phyloP scores from a whole-genome alignment of 2,888 invertebrate species.

The Brachyptera risi region DNA sequence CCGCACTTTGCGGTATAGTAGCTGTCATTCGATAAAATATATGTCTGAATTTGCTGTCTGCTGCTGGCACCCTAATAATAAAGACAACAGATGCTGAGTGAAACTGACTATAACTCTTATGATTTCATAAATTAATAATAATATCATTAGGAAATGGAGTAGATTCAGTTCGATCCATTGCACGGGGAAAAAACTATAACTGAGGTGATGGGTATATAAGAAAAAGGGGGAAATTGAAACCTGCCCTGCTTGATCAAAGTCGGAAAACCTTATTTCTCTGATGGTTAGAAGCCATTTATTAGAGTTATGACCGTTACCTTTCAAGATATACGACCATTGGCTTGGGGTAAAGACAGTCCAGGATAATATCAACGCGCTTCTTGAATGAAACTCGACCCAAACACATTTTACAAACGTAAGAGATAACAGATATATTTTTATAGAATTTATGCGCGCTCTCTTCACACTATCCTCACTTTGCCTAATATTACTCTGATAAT shows the following conservation, averaged over 20 bases:
- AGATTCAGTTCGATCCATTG: background rate
- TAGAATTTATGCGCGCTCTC: no score
- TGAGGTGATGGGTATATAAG: background rate
- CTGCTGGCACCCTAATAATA: conserved; percentile 28
- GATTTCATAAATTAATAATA: conserved; percentile 35
- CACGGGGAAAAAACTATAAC: background rate
- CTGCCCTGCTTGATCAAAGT: conserved; percentile 13
- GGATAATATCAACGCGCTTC: no score
- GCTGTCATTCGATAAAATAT: conserved; percentile 13
- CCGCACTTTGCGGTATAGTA: background rate
- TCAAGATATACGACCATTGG: no score
- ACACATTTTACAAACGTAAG: no score
- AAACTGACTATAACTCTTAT: conserved; percentile 30
- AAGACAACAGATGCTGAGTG: conserved; percentile 28
- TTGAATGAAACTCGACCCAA: no score
- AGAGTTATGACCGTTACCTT: conserved; percentile 28
- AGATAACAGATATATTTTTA: no score
- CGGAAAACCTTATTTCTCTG: conserved; percentile 5
- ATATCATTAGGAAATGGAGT: conserved; percentile 32
- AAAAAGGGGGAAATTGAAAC: background rate
- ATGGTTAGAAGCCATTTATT: conserved; percentile 24
- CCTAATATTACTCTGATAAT: no score
- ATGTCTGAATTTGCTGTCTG: background rate
- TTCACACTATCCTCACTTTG: no score
- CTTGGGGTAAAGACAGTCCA: no score